Evolutionary conservation across 92 coral and sea anemone species (phyloP), one percentile per base, ranked within the genome.

Genomic region (Epizoanthus ramosus): DNA sequence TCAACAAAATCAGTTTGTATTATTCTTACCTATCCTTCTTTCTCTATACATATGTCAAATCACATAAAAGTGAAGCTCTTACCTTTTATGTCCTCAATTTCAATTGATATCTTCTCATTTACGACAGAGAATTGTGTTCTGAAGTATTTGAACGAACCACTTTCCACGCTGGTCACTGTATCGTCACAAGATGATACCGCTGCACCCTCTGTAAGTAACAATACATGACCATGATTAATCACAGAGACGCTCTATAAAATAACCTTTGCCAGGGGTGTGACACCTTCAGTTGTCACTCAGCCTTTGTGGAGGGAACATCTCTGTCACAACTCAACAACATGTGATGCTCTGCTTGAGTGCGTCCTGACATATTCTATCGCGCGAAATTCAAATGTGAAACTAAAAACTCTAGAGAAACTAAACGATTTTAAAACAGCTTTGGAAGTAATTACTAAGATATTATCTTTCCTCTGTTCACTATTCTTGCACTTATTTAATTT

Each of bases 61-160:
- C 0, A 8, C 24, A 39, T 24, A 16, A 57, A 57, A 15, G 25
- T 57, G 5, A 6, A 7, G 22, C 0, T 28, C 83, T 83, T 59
- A 92, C 99, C 99, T 79, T 63, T 73, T 23, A 93, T 86, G 45
- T 96, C 99, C 53, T 80, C 79, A 25, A 96, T 89, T 85, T 96
- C 99, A 8, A 96, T 92, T 12, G 91, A 86, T 45, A 96, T 91
- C 57, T 89, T 83, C 56, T 85, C 87, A 3, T 85, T 88, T 1
- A 95, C 85, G 9, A 87, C 91, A 0, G 92, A 84, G 67, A 94
- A 96, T 85, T 92, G 86, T 0, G 95, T 94, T 24, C 94, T 89
- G 85, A 96, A 96, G 73, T 96, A 96, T 57, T 90, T 88, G 80
- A 96, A 96, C 6, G 98, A 93, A 33, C 94, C 99, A 45, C 98